Evolutionary conservation across 2,797 vertebrate species (phyloP).

Genomic region (Acanthurus tractus): DNA sequence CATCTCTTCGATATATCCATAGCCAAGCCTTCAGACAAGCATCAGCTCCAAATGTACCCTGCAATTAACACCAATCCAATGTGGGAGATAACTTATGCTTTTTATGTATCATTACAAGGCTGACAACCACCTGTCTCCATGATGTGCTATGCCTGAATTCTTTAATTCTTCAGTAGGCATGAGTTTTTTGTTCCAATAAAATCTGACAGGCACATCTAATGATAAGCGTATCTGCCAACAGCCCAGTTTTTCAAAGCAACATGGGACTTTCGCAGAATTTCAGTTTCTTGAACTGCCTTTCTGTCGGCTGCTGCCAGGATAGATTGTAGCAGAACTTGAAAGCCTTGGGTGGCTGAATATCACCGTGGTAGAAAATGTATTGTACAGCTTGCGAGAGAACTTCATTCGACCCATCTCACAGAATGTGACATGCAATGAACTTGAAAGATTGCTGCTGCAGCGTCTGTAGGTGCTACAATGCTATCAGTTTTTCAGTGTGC

Average conservation of each 20-base stretch:
- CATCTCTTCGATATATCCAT: constrained; percentile 13
- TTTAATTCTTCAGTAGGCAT: constrained; percentile 59
- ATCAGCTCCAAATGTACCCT: constrained; percentile 44
- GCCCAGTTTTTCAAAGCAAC: constrained; percentile 70
- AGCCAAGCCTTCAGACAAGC: constrained; percentile 40
- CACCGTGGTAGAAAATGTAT: constrained; percentile 22
- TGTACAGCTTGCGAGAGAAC: not conserved
- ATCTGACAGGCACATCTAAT: constrained; percentile 79
- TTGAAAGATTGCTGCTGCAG: not conserved
- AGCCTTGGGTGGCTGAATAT: constrained; percentile 52
- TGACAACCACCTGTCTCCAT: constrained; percentile 58
- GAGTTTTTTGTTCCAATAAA: constrained; percentile 71
- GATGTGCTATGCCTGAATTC: constrained; percentile 58
- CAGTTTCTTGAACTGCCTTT: constrained; percentile 66
- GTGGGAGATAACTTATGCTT: constrained; percentile 73
- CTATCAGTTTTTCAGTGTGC: not conserved
- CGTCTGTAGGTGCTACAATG: not conserved
- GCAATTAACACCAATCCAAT: constrained; percentile 57
- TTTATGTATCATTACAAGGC: constrained; percentile 60
- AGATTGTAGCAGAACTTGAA: constrained; percentile 51
- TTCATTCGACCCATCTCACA: constrained; percentile 5
- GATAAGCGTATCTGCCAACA: constrained; percentile 75
- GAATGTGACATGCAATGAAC: constrained; percentile 3
- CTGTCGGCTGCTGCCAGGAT: constrained; percentile 56
- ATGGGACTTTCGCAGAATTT: constrained; percentile 67